Conservation (phyloP, 2,113 vertebrate genomes). For the Ptychochromis oligacanthus region DNA sequence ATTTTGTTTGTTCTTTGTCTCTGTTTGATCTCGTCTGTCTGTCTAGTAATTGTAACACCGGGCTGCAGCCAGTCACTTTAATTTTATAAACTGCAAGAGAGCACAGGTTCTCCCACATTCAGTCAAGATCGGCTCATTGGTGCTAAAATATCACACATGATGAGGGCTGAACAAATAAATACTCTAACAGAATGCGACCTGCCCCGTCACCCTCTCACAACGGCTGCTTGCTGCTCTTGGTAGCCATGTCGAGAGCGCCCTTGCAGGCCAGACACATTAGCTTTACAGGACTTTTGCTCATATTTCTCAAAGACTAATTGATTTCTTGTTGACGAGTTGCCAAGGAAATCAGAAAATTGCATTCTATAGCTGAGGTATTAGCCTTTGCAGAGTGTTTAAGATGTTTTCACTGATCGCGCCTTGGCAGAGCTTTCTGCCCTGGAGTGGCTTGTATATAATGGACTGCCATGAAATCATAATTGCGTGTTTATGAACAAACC, state of each 20-base stretch:
- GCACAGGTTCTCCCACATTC: constrained; percentile 13
- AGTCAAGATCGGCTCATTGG: not conserved
- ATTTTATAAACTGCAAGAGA: constrained; percentile 29
- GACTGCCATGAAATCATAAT: constrained; percentile 81
- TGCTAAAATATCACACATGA: constrained; percentile 20
- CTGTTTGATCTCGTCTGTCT: constrained; percentile 3
- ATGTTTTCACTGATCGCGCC: constrained; percentile 69
- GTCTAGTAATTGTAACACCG: not conserved
- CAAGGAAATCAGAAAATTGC: constrained; percentile 92
- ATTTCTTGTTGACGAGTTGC: constrained; percentile 94
- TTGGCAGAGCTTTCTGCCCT: constrained; percentile 71
- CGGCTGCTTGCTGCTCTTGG: not conserved
- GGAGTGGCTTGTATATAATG: constrained; percentile 78
- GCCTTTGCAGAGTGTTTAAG: constrained; percentile 76
- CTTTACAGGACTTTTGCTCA: constrained; percentile 43
- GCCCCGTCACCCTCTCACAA: not conserved
- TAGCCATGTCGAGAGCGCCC: not conserved
- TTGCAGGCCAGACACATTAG: constrained; percentile 28
- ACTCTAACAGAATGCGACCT: not conserved
- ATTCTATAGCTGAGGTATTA: constrained; percentile 88
- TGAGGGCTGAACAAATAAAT: not conserved
- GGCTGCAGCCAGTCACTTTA: not conserved
- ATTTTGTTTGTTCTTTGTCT: not conserved
- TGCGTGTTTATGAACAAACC: constrained; percentile 83
- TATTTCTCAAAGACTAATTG: constrained; percentile 91